Base-by-base conservation (phyloP, 2,888 invertebrate genomes). In the Yponomeuta cagnagella region DNA sequence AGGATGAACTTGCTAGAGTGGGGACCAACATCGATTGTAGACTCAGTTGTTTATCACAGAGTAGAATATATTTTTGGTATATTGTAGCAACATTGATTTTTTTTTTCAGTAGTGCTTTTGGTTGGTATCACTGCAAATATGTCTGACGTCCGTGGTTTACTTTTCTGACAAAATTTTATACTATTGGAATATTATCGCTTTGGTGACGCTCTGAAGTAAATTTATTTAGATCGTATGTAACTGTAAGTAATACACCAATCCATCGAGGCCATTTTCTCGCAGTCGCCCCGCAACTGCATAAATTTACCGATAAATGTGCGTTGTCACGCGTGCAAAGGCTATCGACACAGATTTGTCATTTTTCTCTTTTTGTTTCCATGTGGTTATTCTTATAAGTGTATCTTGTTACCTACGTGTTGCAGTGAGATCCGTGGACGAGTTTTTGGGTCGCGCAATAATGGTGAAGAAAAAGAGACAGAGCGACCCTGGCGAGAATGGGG, bases 391-490 rank as follows among this genome's bases (percentile, higher is more conserved):
- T 91, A 89, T 83, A 85, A 86, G 85, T 86, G 89, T 90, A 90
- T 91, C 90, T 89, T 81, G 85, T 91, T 91, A 23, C 23, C 23
- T 23, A 91, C 90, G 84, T 89, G 79, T 87, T 90, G 79, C 90
- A 91, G 90, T 82, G 83, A 80, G 81, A 83, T 79, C 80, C 77
- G 79, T 86, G 82, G 85, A 83, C 76, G 78, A 81, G 76, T 78
- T 76, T 80, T 80, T 8, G 43, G 43, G 43, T 5, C 9, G 23
- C 71, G 66, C 78, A 75, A 91, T 85, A 84, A 96, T 96, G 96
- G 95, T 94, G 72, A 96, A 95, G 89, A 96, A 95, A 92, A 94
- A 95, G 92, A 94, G 95, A 84, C 95, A 96, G 82, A 93, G 93
- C 75, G 95, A 95, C 77, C 94, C 93, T 58, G 92, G 92, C 68